phyloP scores from a whole-genome alignment of 2,888 invertebrate species.

The Metacarcinus magister region DNA sequence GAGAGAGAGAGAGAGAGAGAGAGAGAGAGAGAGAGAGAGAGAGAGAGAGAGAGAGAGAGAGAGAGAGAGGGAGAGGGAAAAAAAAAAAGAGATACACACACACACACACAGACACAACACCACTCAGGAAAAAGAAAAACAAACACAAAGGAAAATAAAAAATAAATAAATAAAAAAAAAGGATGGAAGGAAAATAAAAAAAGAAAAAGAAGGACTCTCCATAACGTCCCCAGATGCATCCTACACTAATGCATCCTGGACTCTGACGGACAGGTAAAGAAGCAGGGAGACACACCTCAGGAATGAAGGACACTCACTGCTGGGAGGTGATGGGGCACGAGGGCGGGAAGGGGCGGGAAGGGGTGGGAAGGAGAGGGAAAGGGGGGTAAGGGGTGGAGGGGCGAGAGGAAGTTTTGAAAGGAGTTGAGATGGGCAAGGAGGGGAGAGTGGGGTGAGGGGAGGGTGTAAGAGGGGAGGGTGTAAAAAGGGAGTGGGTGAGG shows the following conservation, averaged over 20 bases:
- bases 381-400: not conserved
- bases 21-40: not conserved
- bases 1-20: constrained; percentile 7
- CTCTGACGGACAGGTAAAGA: not conserved
- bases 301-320: not conserved
- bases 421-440: too few species aligned
- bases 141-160: not conserved
- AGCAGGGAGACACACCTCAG: not conserved
- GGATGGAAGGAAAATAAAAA: not conserved
- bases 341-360: not conserved
- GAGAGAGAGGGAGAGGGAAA: not conserved
- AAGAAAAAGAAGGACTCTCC: constrained; percentile 46
- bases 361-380: not conserved
- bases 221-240: not conserved
- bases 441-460: not conserved
- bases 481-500: not conserved
- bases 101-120: not conserved
- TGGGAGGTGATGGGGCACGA: not conserved
- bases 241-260: not conserved
- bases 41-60: not conserved
- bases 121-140: not conserved
- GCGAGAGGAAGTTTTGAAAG: not conserved
- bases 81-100: not conserved
- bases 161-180: not conserved
- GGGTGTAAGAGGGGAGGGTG: not conserved